Base-by-base conservation (phyloP, 2,797 vertebrate genomes). In the Sardinella longiceps region DNA sequence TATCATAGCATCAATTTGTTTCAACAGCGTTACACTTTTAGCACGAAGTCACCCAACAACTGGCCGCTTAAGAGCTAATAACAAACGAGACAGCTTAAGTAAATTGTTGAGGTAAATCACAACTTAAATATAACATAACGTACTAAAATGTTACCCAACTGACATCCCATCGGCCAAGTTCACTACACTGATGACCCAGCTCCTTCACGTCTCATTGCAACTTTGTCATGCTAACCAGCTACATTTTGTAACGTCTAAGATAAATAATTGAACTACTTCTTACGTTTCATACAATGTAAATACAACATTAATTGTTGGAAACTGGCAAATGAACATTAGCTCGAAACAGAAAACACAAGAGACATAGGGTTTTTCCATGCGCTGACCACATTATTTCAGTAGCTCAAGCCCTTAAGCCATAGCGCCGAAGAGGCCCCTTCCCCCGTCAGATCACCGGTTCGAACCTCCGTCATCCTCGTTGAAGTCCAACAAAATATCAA, bases 401-500 rank as follows among this genome's bases (percentile, higher is more conserved):
- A 39, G 70, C 70, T 77, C 70, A 77, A 77, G 18, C 33, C 33
- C n/a, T 5, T 77, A 77, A 77, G 70, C 70, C 70, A 77, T 77
- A 20, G 20, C 20, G 37, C 20, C 12, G 0, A 37, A 39, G 20
- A 77, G 70, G 70, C 70, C 70, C 70, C 15, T 77, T 39, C n/a
- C 70, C 18, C 33, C 70, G 33, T 6, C 37, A 43, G 37, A 77
- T 39, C 70, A 77, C 37, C 70, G 70, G 70, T 77, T 77, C 70
- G 70, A 77, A 39, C 37, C 70, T 33, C 70, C 39, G 37, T 77
- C 70, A 14, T 37, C 66, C 66, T 70, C 66, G 33, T 15, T 33
- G 20, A 43, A 77, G 20, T 77, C 20, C 5, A 18, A 20, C 7
- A 39, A 23, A 37, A 18, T 43, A 60, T 1, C 15, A 43, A 15